Conservation (phyloP, 2,113 vertebrate species). For the Myocastor coypus region DNA sequence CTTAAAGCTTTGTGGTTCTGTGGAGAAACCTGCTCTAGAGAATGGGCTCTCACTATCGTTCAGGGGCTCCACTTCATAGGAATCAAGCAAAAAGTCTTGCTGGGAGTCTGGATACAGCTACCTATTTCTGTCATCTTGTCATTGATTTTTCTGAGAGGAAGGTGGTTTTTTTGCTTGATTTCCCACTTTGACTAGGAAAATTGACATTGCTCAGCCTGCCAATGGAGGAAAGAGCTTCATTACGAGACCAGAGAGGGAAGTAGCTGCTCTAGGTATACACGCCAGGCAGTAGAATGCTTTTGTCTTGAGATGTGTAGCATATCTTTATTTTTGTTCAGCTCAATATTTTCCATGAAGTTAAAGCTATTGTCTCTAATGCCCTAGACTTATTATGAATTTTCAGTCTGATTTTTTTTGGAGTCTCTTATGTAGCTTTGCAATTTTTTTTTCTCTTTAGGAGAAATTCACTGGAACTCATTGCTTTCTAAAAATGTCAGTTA, state of each 20-base stretch:
- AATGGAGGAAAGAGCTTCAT: conserved; percentile 64
- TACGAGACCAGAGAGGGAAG: neutral
- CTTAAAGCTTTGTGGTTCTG: neutral
- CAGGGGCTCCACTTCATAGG: neutral
- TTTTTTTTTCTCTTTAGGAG: conserved; percentile 50
- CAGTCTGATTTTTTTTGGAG: conserved; percentile 16
- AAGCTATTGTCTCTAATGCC: neutral
- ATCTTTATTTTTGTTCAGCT: neutral
- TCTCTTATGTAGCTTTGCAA: conserved; percentile 53
- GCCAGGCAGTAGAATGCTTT: neutral
- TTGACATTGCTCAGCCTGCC: conserved; percentile 59
- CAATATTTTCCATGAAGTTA: conserved; percentile 33
- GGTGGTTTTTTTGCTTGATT: conserved; percentile 67
- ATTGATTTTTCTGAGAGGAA: conserved; percentile 59
- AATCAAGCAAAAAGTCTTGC: conserved; percentile 42
- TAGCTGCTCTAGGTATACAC: neutral
- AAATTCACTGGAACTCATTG: conserved; percentile 79
- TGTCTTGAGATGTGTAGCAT: neutral
- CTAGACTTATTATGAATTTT: conserved; percentile 54
- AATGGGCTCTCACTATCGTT: neutral
- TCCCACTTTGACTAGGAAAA: conserved; percentile 64
- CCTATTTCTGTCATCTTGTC: conserved; percentile 57
- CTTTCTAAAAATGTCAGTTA: conserved; percentile 80
- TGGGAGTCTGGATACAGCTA: conserved; percentile 37
- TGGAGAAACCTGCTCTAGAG: neutral